Percentiles rank a stretch among this genome's conserved stretches.
Evolutionary conservation across 1,140 invertebrate species (phyloP).

Genomic region (Drosophila elegans): DNA sequence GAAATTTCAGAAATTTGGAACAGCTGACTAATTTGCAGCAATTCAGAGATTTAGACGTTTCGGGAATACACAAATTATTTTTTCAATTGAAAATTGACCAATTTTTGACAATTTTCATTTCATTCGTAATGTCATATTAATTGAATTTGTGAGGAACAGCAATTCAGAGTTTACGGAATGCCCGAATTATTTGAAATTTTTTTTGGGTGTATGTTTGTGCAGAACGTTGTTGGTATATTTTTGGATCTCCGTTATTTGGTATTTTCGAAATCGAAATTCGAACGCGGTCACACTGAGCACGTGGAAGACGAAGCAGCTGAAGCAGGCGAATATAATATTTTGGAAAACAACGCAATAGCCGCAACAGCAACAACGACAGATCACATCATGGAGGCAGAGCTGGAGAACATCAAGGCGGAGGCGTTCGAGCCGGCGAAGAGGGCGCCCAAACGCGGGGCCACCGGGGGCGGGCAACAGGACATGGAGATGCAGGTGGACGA

Average conservation of each 20-base stretch:
- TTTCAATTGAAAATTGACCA: no score
- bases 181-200: no score
- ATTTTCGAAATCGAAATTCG: not conserved
- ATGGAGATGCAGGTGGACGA: slow-evolving; percentile 87
- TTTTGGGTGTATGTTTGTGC: no score
- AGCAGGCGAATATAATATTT: not conserved
- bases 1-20: no score
- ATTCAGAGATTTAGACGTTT: no score
- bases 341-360: slow-evolving; percentile 33
- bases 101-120: no score
- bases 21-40: no score
- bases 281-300: slow-evolving; percentile 20
- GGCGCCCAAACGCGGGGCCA: slow-evolving; percentile 85
- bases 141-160: no score
- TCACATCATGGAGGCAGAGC: slow-evolving; percentile 58
- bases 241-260: not conserved
- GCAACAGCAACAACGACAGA: not conserved
- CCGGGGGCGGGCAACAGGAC: slow-evolving; percentile 70
- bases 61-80: no score
- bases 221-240: no score
- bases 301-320: slow-evolving; percentile 21
- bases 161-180: no score
- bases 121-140: no score
- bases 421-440: slow-evolving; percentile 86
- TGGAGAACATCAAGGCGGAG: slow-evolving; percentile 86